Evolutionary conservation across 2,113 vertebrate species (phyloP).

Genomic region (Orthochromis indermauri): DNA sequence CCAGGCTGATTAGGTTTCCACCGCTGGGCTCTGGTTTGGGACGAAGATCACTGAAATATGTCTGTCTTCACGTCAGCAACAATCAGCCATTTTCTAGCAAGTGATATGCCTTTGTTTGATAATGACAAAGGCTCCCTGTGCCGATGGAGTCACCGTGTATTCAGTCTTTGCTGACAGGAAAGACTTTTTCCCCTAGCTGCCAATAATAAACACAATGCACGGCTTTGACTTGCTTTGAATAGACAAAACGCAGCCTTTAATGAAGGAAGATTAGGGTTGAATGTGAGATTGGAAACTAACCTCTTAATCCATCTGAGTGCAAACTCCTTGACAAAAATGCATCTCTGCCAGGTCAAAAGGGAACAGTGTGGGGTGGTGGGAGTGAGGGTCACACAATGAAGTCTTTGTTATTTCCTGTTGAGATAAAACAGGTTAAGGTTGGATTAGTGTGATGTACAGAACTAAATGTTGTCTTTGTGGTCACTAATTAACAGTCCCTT

Average conservation of each 20-base stretch:
- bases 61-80: not conserved
- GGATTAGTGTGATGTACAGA: not conserved
- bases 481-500: not conserved
- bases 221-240: not conserved
- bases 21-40: not conserved
- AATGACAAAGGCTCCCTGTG: not conserved
- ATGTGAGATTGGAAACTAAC: not conserved
- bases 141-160: not conserved
- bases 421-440: not conserved
- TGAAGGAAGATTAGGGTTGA: not conserved
- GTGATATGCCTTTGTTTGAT: not conserved
- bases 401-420: not conserved
- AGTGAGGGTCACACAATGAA: not conserved
- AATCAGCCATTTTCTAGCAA: not conserved
- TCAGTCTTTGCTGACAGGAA: not conserved
- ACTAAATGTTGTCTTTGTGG: not conserved
- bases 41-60: not conserved
- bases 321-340: not conserved
- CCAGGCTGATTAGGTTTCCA: constrained; percentile 27
- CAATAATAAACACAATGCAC: not conserved
- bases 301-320: constrained; percentile 45
- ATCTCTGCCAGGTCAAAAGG: not conserved
- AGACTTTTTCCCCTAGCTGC: not conserved
- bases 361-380: not conserved
- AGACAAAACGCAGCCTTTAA: not conserved